Evolutionary conservation across 1,140 invertebrate genomes (phyloP).

Genomic region (Lordiphosa collinella): DNA sequence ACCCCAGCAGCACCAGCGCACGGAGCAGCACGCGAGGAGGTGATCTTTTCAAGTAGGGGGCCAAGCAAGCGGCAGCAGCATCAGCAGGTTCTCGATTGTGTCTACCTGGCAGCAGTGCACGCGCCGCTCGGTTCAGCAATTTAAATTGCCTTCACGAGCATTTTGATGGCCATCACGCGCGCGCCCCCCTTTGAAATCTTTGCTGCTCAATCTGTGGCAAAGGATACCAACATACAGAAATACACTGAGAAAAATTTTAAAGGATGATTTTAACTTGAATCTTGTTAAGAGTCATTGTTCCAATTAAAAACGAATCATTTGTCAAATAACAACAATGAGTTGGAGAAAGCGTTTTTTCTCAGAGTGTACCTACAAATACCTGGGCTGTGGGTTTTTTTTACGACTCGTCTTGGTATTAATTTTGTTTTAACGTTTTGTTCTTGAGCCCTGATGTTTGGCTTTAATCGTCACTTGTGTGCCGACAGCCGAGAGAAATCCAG

Average conservation of each 20-base stretch:
- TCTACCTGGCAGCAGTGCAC: constrained; percentile 44
- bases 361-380: not conserved
- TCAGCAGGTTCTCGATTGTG: constrained; percentile 40
- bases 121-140: constrained; percentile 58
- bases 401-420: constrained; percentile 62
- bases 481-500: constrained; percentile 10
- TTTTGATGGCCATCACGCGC: constrained; percentile 76
- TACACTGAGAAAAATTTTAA: constrained; percentile 2
- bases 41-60: constrained; percentile 3
- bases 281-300: too few species aligned
- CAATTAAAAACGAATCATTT: too few species aligned
- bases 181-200: constrained; percentile 63
- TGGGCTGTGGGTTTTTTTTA: constrained; percentile 43
- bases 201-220: constrained; percentile 53
- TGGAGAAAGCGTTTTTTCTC: constrained; percentile 1
- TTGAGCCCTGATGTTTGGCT: constrained; percentile 12
- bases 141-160: constrained; percentile 75
- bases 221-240: constrained; percentile 20
- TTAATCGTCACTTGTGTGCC: constrained; percentile 43
- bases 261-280: constrained; percentile 3
- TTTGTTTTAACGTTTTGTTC: constrained; percentile 53
- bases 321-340: too few species aligned
- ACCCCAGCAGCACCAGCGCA: constrained; percentile 43
- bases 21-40: constrained; percentile 24
- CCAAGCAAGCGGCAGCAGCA: not conserved